Evolutionary conservation across 2,888 invertebrate species (phyloP).

Genomic region (Coronaproctus castanopsis): DNA sequence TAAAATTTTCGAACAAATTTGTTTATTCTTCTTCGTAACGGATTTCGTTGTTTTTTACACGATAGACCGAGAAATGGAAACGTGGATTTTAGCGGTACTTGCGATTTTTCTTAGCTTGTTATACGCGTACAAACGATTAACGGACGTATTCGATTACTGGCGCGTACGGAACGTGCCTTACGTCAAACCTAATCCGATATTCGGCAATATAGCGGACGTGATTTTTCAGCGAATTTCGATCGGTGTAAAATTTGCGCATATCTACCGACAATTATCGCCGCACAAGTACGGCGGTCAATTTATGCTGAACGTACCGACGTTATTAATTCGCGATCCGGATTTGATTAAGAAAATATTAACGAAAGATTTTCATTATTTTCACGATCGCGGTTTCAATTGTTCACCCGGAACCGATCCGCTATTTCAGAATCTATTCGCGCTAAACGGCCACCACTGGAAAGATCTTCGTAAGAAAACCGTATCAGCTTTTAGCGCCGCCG

Average conservation of each 20-base stretch:
- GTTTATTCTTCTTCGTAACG: no score
- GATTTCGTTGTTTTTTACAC: no score
- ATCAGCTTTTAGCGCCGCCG: background rate
- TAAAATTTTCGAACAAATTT: no score
- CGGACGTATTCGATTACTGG: no score
- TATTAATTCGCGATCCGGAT: constrained; percentile 29
- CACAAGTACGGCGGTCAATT: constrained; percentile 28
- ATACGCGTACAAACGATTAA: no score
- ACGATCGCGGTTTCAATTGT: constrained; percentile 26
- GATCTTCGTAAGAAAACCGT: background rate
- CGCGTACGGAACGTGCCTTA: background rate
- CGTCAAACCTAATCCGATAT: background rate
- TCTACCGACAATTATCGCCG: background rate
- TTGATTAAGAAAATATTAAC: constrained; percentile 28
- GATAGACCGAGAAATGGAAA: no score
- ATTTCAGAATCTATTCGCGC: constrained; percentile 25
- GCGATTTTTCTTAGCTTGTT: no score
- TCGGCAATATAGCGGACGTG: background rate
- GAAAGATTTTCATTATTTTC: constrained; percentile 30
- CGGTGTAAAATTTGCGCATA: no score
- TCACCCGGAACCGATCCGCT: constrained; percentile 22
- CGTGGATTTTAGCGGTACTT: no score
- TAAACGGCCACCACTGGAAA: constrained; percentile 23
- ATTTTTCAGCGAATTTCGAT: background rate
- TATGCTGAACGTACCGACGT: constrained; percentile 29